Base-by-base conservation (phyloP, 1,140 invertebrate genomes). In the Caenorhabditis elegans region DNA sequence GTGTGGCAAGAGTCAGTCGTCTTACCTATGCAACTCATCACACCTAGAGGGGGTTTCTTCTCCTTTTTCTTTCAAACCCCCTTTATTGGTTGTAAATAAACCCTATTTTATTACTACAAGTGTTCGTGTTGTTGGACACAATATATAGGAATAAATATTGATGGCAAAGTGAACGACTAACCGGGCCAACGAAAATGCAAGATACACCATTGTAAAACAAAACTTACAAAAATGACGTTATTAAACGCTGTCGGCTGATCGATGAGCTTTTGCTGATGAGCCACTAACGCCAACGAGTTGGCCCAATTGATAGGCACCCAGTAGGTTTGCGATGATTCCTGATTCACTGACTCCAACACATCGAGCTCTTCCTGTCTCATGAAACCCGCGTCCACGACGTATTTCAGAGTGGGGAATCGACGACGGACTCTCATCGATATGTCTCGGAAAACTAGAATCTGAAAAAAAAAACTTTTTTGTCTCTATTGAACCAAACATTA, bases 381-480 rank as follows among this genome's bases (percentile, higher is more conserved):
- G 3, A 75, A 49, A 49, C 94, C 93, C 19, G 94, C 93, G 83
- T 95, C 94, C 0, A 95, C 93, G 22, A 96, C 92, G 89, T 95
- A 94, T 53, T 96, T 93, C n/a, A 95, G 90, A 0, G 94, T 95
- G 0, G 95, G 95, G 90, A 97, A 97, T n/a, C 95, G 93, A 86
- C 96, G 96, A 89, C 96, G 96, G 0, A 96, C 95, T 11, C 94
- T 92, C 0, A 95, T 94, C 65, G 95, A 95, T 75, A 96, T 94
- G 90, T 94, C 94, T 1, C 93, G 93, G 48, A 94, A 90, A 11
- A 94, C 94, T 90, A 95, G 92, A 0, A 95, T 94, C n/a, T 95
- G 90, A 34, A 94, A 93, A 15, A 96, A 92, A 87, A 76, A 22
- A 24, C 3, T 10, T n/a, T n/a, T n/a, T n/a, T n/a, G n/a, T n/a